Base-by-base conservation (phyloP, 2,888 invertebrate species). In the Oscheius sp. region DNA sequence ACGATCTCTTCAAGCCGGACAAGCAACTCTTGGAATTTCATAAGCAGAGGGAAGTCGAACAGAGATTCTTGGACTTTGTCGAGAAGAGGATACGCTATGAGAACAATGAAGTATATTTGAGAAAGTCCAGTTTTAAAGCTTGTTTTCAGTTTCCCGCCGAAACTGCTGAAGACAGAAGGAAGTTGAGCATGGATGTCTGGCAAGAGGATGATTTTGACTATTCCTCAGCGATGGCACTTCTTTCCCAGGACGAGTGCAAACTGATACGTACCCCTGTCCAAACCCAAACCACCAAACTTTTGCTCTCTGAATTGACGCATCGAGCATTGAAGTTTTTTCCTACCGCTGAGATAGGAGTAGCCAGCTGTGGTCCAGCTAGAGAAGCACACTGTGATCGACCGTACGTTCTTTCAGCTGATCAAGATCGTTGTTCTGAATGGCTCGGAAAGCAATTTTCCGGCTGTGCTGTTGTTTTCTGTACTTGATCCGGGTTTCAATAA, bases 381-480 rank as follows among this genome's bases (percentile, higher is more conserved):
- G 78, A 79, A 32, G 79, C 82, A 0, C 50, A 58, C 50, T 84
- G 84, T 42, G 29, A 55, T 5, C 63, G 81, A 33, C 63, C 82
- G 5, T 74, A 81, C 50, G 77, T 84, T 1, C 70, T 84, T 4
- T 82, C 82, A 0, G 62, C 76, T 13, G 84, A 84, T 33, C 51
- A 62, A 13, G 47, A 47, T 11, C 76, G 77, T 60, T 84, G 84
- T 70, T 79, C 79, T 33, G 77, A 80, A 51, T 84, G 84, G 84
- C 76, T 84, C 2, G 82, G 82, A 3, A 74, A 73, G 59, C 65
- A 76, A 73, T 78, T 73, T 57, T 75, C 66, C 11, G 87, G 87
- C 42, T 87, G 87, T 79, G 82, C 80, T n/a, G 51, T 85, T n/a
- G 79, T 86, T 9, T 85, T 82, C 76, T 87, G 87, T 76, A 42